Percentiles rank a stretch among this genome's conserved stretches.
Conservation (phyloP, 2,113 vertebrate species). For the Nesoenas mayeri region DNA sequence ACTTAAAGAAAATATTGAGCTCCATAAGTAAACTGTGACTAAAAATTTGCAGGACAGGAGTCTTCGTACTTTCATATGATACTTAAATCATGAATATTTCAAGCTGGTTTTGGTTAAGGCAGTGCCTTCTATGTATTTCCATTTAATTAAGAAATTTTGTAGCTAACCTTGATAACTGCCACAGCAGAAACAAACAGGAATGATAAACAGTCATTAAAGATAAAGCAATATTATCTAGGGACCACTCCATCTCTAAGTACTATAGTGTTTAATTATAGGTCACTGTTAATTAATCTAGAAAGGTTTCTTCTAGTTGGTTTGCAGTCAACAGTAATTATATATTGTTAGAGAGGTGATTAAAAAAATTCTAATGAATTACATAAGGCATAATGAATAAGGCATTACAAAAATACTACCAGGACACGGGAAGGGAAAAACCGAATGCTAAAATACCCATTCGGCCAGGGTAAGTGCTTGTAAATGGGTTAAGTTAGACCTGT, state of each 20-base stretch:
- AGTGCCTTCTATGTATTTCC: not conserved
- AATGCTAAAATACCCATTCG: not conserved
- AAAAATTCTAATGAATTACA: not conserved
- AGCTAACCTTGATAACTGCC: constrained; percentile 38
- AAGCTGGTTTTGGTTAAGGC: not conserved
- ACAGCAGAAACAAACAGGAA: constrained; percentile 36
- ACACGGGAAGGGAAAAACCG: not conserved
- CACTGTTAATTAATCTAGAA: constrained; percentile 69
- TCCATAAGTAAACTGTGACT: not conserved
- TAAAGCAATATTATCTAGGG: constrained; percentile 45
- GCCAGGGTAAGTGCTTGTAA: not conserved
- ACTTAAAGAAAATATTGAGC: not conserved
- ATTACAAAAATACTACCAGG: constrained; percentile 11
- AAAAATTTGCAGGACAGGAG: not conserved
- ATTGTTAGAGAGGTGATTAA: constrained; percentile 46
- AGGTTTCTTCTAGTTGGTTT: constrained; percentile 40
- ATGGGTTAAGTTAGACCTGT: not conserved
- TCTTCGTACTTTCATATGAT: not conserved
- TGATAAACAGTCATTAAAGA: constrained; percentile 63
- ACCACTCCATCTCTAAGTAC: constrained; percentile 50
- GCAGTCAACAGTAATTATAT: constrained; percentile 59
- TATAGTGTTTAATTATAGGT: constrained; percentile 68
- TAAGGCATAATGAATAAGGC: not conserved
- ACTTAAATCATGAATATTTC: constrained; percentile 12
- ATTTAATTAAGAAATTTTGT: constrained; percentile 55